Percentiles rank a stretch among this genome's conserved stretches.
phyloP scores from a whole-genome alignment of 2,888 invertebrate species.

The Eurytoma adleriae region DNA sequence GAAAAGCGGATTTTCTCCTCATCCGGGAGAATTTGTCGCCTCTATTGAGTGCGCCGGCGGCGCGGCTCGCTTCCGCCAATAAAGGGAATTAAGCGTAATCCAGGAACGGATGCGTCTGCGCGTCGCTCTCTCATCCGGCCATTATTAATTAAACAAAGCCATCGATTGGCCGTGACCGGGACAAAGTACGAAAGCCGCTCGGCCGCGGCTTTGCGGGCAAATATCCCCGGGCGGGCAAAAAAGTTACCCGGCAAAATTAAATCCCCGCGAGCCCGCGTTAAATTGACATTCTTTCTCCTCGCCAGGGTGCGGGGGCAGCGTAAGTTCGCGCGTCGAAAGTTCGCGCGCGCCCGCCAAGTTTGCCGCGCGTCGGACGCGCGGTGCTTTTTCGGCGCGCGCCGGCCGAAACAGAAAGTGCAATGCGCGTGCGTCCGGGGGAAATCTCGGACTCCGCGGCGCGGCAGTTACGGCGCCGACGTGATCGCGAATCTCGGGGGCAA shows the following conservation, averaged over 20 bases:
- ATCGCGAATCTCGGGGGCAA: constrained; percentile 65
- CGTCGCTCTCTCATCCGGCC: neutral
- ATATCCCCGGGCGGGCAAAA: too few species aligned
- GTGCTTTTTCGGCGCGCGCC: neutral
- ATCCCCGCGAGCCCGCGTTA: too few species aligned
- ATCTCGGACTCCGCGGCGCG: constrained; percentile 58
- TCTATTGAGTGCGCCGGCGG: neutral
- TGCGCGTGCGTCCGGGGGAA: constrained; percentile 15
- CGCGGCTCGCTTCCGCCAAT: neutral
- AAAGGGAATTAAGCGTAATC: constrained; percentile 17
- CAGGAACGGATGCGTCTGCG: neutral
- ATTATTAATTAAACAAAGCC: constrained; percentile 15
- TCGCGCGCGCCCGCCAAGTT: too few species aligned
- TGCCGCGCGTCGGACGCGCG: too few species aligned
- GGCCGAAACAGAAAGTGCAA: neutral
- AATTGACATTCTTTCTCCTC: too few species aligned
- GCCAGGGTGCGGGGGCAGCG: too few species aligned
- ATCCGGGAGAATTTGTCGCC: constrained; percentile 3
- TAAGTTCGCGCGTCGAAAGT: neutral
- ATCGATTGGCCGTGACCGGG: neutral
- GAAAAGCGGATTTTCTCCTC: constrained; percentile 24
- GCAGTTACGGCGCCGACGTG: constrained; percentile 65
- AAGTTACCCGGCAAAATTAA: too few species aligned
- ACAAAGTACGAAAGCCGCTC: neutral
- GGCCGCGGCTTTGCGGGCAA: too few species aligned